Conservation (phyloP, 2,888 invertebrate genomes). For the Harpalus rubripes region DNA sequence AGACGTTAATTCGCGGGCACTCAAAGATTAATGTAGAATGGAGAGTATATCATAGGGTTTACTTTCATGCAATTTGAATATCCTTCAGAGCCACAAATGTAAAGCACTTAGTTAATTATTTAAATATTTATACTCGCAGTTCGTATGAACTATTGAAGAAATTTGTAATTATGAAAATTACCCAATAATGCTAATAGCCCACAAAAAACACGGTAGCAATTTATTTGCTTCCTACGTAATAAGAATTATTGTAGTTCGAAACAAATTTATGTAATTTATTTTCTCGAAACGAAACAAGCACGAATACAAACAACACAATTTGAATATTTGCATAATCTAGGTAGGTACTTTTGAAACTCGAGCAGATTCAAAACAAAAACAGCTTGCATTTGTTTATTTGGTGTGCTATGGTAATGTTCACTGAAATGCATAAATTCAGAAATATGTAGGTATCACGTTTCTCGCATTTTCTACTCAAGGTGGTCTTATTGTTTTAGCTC, state of each 20-base stretch:
- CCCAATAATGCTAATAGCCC: too few species aligned
- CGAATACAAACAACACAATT: slow-evolving; percentile 12
- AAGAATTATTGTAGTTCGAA: neutral
- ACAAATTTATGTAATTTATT: slow-evolving; percentile 6
- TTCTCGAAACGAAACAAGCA: neutral
- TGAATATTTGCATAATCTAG: slow-evolving; percentile 23
- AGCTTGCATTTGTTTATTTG: slow-evolving; percentile 17
- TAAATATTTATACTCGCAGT: too few species aligned
- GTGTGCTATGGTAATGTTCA: neutral
- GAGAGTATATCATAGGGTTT: too few species aligned
- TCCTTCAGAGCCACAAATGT: too few species aligned
- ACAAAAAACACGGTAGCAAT: too few species aligned
- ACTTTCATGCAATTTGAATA: too few species aligned
- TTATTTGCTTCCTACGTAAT: too few species aligned
- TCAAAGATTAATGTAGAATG: too few species aligned
- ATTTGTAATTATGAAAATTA: too few species aligned
- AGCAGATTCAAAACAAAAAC: neutral
- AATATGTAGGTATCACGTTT: neutral
- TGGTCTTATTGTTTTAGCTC: neutral
- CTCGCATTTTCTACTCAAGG: slow-evolving; percentile 11
- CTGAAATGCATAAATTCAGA: slow-evolving; percentile 17
- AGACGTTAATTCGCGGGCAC: too few species aligned
- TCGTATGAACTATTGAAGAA: too few species aligned
- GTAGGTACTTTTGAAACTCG: neutral
- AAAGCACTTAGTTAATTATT: too few species aligned